These are phyloP conservation scores for Galleria mellonella DNA, from an alignment of 1,140 invertebrate species.

Conservation along the genomic window DNA sequence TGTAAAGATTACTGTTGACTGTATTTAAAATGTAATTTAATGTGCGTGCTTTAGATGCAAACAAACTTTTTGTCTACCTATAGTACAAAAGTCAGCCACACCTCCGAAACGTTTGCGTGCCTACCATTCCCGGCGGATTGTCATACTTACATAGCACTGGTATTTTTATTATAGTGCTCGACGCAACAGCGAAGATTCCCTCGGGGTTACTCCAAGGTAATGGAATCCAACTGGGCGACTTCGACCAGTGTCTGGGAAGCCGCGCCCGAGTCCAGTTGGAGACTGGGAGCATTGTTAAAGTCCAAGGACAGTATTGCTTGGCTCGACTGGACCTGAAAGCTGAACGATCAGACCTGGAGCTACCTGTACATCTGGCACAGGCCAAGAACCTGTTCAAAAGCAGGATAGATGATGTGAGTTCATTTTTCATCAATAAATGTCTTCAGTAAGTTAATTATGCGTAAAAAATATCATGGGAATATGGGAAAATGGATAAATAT, in stretches of 20 bases:
- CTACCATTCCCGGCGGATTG: too few relatives aligned
- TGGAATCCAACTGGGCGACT: constrained; percentile 82
- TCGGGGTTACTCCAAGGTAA: constrained; percentile 81
- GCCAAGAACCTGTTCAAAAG: constrained; percentile 77
- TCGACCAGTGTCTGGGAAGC: constrained; percentile 79
- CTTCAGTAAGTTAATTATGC: too few relatives aligned
- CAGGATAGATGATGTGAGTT: constrained; percentile 79
- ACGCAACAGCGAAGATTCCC: constrained; percentile 81
- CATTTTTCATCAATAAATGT: constrained; percentile 1
- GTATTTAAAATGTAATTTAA: too few relatives aligned
- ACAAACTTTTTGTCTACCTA: too few relatives aligned
- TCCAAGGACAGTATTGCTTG: constrained; percentile 82
- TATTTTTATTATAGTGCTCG: constrained; percentile 77
- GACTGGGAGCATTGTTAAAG: constrained; percentile 69
- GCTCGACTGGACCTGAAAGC: constrained; percentile 78
- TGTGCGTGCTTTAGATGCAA: too few relatives aligned
- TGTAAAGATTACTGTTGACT: too few relatives aligned
- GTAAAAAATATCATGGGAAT: too few relatives aligned
- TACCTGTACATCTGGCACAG: constrained; percentile 77
- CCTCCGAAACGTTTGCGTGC: too few relatives aligned
- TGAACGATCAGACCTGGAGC: constrained; percentile 70
- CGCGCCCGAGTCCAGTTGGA: constrained; percentile 75
- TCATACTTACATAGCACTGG: constrained; percentile 8
- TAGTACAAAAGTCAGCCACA: too few relatives aligned
- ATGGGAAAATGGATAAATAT: too few relatives aligned